Base-by-base conservation (phyloP, 2,888 invertebrate species). In the Pantelozetes paolii region DNA sequence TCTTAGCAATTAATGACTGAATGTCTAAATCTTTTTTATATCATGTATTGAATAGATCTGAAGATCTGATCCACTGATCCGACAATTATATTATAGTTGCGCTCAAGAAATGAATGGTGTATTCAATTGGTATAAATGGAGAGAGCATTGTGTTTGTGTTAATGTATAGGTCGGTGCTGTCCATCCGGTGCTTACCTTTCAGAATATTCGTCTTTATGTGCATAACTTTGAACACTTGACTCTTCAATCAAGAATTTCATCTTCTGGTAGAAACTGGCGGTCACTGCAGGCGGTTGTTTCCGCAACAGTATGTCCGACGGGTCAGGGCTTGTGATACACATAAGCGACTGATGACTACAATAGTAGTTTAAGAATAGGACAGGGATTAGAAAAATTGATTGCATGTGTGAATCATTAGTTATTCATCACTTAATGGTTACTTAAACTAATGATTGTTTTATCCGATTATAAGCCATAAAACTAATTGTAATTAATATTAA, bases 221-320 rank as follows among this genome's bases (percentile, higher is more conserved):
- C 95, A 84, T 97, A 98, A 84, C 92, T 95, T 84, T 99, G 99
- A 72, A 99, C 88, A 82, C 96, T 96, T 82, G 95, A 94, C 83
- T 96, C 95, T 83, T 98, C 97, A 78, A 99, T 95, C 78, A 99
- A 87, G 86, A 99, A 99, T 82, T 94, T 93, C 92, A 97, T 95
- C 80, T 96, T 88, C 82, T 98, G 95, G 82, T 94, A 97, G 87
- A 99, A 99, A 0, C 96, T 95, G 0, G 97, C 96, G 0, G 96
- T 97, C 80, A 95, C 92, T 30, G 94, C 92, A 2, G 96, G 95
- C 0, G 97, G 94, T 82, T 97, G 96, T 83, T 96, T 96, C 74
- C 96, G 86, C 67, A 97, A 86, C 20, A 99, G 86, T 77, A 98
- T 94, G 82, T 98, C 96, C 76, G 94, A 92, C 9, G 99, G 98